Base-by-base conservation (phyloP, 1,140 invertebrate species). In the Venturia canescens region DNA sequence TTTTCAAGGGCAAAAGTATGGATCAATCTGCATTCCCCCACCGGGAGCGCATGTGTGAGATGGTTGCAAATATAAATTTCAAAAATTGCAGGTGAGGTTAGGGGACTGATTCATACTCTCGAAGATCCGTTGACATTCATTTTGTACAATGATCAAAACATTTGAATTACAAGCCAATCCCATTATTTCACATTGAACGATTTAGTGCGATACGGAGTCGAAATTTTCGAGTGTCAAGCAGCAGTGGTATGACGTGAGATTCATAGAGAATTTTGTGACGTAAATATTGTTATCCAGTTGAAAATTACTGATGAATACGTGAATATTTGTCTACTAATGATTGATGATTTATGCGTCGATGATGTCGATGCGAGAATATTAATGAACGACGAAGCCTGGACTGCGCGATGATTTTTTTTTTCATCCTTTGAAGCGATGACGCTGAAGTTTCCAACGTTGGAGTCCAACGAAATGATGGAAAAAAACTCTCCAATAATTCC, bases 111-210 rank as follows among this genome's bases (percentile, higher is more conserved):
- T n/a, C n/a, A n/a, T n/a, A n/a, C n/a, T n/a, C n/a, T n/a, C n/a
- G n/a, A n/a, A n/a, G n/a, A n/a, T n/a, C 23, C 6, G n/a, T 21
- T 63, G 6, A 53, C 7, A n/a, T 53, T 53, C n/a, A 21, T 53
- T n/a, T 53, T 53, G 18, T 7, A n/a, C n/a, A 18, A 50, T n/a
- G n/a, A n/a, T n/a, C n/a, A n/a, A n/a, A n/a, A n/a, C n/a, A 50
- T 21, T 53, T 74, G 27, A 53, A 53, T 74, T 72, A 72, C 70
- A 72, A 72, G 21, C 38, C 21, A 48, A 72, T 72, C 38, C 38
- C 70, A 72, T 72, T 48, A 23, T 72, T 38, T 72, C 67, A 18
- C 31, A 27, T n/a, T 70, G 0, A 1, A 44, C 13, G 38, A 44
- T 70, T 34, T 29, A n/a, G 34, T 23, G 50, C n/a, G 31, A 23